phyloP scores from a whole-genome alignment of 92 coral and sea anemone species.

The Palythoa heliodiscus region DNA sequence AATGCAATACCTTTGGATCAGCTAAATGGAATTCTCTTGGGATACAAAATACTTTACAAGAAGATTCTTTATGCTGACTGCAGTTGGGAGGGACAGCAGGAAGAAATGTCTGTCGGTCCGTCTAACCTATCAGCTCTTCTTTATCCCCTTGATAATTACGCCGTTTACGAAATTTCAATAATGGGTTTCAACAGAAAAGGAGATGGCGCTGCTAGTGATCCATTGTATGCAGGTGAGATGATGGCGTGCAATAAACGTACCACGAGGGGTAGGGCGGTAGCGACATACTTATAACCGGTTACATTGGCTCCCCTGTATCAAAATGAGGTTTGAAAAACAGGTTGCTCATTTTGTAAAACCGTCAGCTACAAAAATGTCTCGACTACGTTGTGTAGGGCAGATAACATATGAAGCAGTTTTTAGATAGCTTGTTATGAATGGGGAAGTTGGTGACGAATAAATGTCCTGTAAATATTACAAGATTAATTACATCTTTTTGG shows the following conservation, averaged over 20 bases:
- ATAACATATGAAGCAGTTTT: too few species aligned
- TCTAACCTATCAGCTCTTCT: constrained; percentile 7
- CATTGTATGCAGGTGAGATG: constrained; percentile 22
- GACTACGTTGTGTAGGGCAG: too few species aligned
- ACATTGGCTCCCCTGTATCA: neutral
- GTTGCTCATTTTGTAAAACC: too few species aligned
- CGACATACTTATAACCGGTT: neutral
- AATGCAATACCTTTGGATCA: neutral
- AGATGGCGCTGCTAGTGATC: constrained; percentile 11
- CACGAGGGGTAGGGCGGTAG: neutral
- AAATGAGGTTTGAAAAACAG: too few species aligned
- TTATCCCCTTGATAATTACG: constrained; percentile 25
- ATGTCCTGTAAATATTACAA: too few species aligned
- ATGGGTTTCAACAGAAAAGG: constrained; percentile 32
- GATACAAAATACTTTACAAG: constrained; percentile 26
- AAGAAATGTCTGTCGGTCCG: constrained; percentile 26
- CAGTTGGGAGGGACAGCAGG: constrained; percentile 18
- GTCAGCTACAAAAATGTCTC: too few species aligned
- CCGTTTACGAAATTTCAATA: constrained; percentile 14
- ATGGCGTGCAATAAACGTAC: neutral
- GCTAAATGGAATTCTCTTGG: constrained; percentile 24
- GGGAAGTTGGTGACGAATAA: too few species aligned
- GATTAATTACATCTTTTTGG: too few species aligned
- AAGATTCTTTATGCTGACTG: neutral
- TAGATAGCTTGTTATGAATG: too few species aligned